phyloP scores from a whole-genome alignment of 2,888 invertebrate species.

The Taphrorychus bicolor region DNA sequence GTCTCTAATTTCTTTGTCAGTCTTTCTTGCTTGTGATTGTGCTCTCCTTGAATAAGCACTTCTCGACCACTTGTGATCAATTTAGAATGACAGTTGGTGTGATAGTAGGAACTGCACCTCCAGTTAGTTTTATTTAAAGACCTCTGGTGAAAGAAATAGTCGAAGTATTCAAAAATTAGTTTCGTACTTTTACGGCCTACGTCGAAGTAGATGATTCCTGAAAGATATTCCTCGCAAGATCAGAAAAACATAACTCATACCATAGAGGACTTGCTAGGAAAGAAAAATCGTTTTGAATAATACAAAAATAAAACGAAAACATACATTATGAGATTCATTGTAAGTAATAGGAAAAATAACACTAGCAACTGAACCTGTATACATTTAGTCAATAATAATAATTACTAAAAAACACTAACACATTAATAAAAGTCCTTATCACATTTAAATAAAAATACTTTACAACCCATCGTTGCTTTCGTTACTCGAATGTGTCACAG shows the following conservation, averaged over 20 bases:
- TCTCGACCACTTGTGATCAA: slow-evolving; percentile 44
- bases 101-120: slow-evolving; percentile 48
- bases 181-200: slow-evolving; percentile 48
- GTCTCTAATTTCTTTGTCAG: slow-evolving; percentile 39
- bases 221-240: background rate
- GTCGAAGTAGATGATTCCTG: slow-evolving; percentile 36
- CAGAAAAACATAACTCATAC: background rate
- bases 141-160: slow-evolving; percentile 47
- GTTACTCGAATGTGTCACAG: too few relatives aligned
- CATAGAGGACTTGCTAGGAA: too few relatives aligned
- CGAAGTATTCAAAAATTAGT: slow-evolving; percentile 46
- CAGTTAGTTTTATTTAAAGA: slow-evolving; percentile 46
- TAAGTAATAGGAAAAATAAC: too few relatives aligned
- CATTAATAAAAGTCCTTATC: too few relatives aligned
- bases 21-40: slow-evolving; percentile 44
- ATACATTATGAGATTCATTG: too few relatives aligned
- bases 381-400: too few relatives aligned
- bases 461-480: too few relatives aligned
- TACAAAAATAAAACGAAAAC: background rate
- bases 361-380: too few relatives aligned
- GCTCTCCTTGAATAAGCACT: slow-evolving; percentile 42
- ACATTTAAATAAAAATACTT: too few relatives aligned
- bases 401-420: too few relatives aligned
- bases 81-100: slow-evolving; percentile 45
- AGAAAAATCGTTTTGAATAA: too few relatives aligned